Base-by-base conservation (phyloP, 2,888 invertebrate species). In the Julus scanicus region DNA sequence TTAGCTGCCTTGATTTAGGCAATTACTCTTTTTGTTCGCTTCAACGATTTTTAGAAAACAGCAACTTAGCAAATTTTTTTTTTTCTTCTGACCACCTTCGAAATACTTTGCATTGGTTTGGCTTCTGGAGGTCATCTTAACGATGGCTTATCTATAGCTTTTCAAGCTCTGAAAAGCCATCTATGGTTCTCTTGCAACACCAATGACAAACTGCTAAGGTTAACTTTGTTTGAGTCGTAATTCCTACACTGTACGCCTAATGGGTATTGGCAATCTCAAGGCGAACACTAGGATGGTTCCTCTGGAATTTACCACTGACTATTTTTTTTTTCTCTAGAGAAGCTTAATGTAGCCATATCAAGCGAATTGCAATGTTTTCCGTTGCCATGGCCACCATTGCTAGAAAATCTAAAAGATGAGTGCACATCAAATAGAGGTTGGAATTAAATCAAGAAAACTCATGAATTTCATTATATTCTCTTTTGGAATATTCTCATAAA, bases 321-420 rank as follows among this genome's bases (percentile, higher is more conserved):
- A 29, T 29, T 29, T 29, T 29, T 29, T 29, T 29, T 29, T 29
- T n/a, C 11, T 20, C 29, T 29, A 29, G 71, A 71, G 37, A 71
- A 71, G 71, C 71, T 71, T 71, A 71, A 71, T 71, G 71, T 29
- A 29, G 71, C 71, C 71, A n/a, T 71, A 71, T 71, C 71, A 71
- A 71, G 71, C 71, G 71, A 29, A 71, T 71, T 8, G 71, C 71
- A 29, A 71, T 71, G 71, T 71, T 71, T 29, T 71, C 71, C 71
- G 71, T 71, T 71, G 71, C 71, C 71, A 71, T 71, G 71, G 11
- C 29, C 29, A 71, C 29, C 71, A 29, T 63, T 71, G 9, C 71
- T 71, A 3, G 71, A 71, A 71, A 71, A 71, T 71, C 71, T n/a
- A 29, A 71, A 29, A 71, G 71, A 71, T 71, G 71, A 71, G 71